These are phyloP conservation scores for Cartodere bifasciata DNA, from an alignment of 2,888 invertebrate species.

Conservation along the genomic window DNA sequence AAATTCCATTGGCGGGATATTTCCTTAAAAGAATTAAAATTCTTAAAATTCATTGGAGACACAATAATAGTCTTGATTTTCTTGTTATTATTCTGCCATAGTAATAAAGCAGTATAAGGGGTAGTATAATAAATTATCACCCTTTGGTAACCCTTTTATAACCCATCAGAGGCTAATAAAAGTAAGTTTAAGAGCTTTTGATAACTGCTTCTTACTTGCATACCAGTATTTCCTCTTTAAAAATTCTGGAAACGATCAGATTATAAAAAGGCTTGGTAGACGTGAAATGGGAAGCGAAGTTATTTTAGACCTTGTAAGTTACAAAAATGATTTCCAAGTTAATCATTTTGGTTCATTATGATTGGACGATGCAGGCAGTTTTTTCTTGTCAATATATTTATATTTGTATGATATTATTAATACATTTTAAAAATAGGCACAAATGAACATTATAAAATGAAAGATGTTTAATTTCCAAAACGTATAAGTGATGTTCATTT, in stretches of 20 bases:
- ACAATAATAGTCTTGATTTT: constrained; percentile 11
- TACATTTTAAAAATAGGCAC: too few species aligned
- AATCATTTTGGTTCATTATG: too few species aligned
- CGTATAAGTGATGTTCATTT: too few species aligned
- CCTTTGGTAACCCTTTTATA: constrained; percentile 36
- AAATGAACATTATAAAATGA: too few species aligned
- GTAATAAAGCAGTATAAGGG: constrained; percentile 22
- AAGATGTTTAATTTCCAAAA: too few species aligned
- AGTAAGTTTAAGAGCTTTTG: constrained; percentile 35
- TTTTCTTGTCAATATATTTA: too few species aligned
- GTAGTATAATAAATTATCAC: constrained; percentile 33
- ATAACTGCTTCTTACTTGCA: constrained; percentile 30
- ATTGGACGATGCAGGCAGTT: too few species aligned
- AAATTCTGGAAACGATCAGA: constrained; percentile 29
- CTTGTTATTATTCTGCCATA: constrained; percentile 11
- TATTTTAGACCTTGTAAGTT: too few species aligned
- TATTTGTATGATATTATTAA: too few species aligned
- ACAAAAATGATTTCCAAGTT: too few species aligned
- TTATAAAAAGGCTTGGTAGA: constrained; percentile 23
- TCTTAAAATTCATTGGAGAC: constrained; percentile 6
- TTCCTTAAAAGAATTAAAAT: too few species aligned
- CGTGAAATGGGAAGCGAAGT: constrained; percentile 10
- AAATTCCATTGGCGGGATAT: too few species aligned
- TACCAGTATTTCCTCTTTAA: constrained; percentile 26
- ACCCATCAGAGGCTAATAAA: constrained; percentile 38